Evolutionary conservation across 2,888 invertebrate species (phyloP).

Genomic region (Xylota sylvarum): DNA sequence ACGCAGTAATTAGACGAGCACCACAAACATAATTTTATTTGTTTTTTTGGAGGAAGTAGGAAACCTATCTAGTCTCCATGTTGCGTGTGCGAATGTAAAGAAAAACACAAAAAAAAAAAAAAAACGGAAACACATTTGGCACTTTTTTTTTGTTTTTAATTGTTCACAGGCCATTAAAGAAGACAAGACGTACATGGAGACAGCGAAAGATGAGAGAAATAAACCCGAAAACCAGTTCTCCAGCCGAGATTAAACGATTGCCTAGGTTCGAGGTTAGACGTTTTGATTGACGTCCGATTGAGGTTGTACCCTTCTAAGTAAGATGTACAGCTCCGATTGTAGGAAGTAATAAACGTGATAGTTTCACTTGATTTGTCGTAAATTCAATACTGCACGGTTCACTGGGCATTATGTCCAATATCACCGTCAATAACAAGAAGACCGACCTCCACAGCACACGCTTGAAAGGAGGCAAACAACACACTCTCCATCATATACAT

Average conservation of each 20-base stretch:
- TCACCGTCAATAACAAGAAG: slow-evolving; percentile 44
- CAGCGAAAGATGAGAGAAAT: slow-evolving; percentile 8
- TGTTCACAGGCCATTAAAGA: slow-evolving; percentile 43
- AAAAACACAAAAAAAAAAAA: background rate
- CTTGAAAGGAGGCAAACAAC: slow-evolving; percentile 50
- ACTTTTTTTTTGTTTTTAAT: slow-evolving; percentile 30
- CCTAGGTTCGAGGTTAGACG: slow-evolving; percentile 31
- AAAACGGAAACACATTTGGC: slow-evolving; percentile 30
- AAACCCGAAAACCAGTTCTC: slow-evolving; percentile 29
- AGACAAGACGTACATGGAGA: background rate
- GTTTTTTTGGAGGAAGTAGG: slow-evolving; percentile 44
- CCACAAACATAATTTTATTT: background rate
- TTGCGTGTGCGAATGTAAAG: slow-evolving; percentile 7
- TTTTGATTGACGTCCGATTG: background rate
- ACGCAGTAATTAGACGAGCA: slow-evolving; percentile 41
- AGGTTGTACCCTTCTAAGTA: background rate
- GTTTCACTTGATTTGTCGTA: slow-evolving; percentile 59
- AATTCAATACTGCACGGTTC: slow-evolving; percentile 50
- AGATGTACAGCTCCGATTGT: background rate
- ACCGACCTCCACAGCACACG: slow-evolving; percentile 22
- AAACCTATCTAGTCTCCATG: slow-evolving; percentile 19
- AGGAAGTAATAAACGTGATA: slow-evolving; percentile 21
- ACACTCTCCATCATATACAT: slow-evolving; percentile 3
- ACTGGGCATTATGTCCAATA: slow-evolving; percentile 59
- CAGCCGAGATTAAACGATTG: slow-evolving; percentile 22